Evolutionary conservation across 2,888 invertebrate genomes (phyloP).

Genomic region (Caradrina kadenii): DNA sequence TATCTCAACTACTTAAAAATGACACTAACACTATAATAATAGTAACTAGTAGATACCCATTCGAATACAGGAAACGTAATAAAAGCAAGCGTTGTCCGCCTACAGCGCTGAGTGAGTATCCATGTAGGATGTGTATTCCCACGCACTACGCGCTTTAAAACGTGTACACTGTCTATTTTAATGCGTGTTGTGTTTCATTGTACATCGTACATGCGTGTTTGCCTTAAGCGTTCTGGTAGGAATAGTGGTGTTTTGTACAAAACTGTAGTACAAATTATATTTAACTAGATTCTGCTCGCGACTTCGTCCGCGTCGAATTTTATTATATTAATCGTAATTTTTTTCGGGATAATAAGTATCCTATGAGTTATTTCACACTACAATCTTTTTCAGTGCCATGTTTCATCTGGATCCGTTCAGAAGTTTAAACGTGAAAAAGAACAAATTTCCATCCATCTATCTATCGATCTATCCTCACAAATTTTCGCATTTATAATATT

Average conservation of each 20-base stretch:
- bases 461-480: no score
- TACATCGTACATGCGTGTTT: conserved; percentile 16
- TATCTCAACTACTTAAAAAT: background rate
- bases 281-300: no score
- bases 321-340: no score
- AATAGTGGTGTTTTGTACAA: background rate
- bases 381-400: no score
- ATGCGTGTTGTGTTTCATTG: conserved; percentile 40
- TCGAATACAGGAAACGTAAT: conserved; percentile 52
- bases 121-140: conserved; percentile 47
- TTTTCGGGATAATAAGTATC: no score
- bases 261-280: background rate
- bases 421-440: no score
- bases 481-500: no score
- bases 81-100: conserved; percentile 61
- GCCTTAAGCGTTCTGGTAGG: conserved; percentile 11
- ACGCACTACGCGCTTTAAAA: conserved; percentile 47
- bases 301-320: no score
- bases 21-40: conserved; percentile 18
- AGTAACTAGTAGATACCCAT: conserved; percentile 27
- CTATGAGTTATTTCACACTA: no score
- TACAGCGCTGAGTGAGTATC: conserved; percentile 58
- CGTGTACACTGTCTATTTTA: conserved; percentile 38
- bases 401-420: no score
- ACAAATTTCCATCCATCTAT: no score